Evolutionary conservation across 2,113 vertebrate genomes (phyloP).

Genomic region (Chlamydotis undulata): DNA sequence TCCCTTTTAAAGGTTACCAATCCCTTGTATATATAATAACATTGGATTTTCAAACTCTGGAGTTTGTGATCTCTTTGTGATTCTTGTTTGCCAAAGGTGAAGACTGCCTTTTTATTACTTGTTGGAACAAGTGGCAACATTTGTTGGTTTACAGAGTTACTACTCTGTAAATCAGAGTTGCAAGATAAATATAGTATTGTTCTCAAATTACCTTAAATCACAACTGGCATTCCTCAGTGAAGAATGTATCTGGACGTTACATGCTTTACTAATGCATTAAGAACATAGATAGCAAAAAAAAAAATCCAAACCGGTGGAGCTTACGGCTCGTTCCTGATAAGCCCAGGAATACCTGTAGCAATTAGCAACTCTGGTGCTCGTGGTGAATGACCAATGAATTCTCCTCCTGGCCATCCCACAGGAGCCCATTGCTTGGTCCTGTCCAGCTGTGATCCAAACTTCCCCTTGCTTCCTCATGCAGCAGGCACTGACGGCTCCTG

Average conservation of each 20-base stretch:
- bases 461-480: background rate
- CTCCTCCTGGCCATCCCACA: background rate
- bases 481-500: rapidly evolving
- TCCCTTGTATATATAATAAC: background rate
- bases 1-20: background rate
- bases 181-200: background rate
- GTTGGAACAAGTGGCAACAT: background rate
- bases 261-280: background rate
- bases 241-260: background rate
- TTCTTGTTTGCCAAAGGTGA: background rate
- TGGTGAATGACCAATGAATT: background rate
- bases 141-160: background rate
- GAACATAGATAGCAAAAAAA: background rate
- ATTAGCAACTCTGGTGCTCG: rapidly evolving
- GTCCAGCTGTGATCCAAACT: background rate
- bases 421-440: background rate
- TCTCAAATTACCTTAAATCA: background rate
- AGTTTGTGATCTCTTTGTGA: background rate
- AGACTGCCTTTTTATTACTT: background rate
- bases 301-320: rapidly evolving
- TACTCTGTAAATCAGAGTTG: background rate
- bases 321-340: background rate
- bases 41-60: background rate
- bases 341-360: background rate
- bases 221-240: background rate